phyloP scores from a whole-genome alignment of 2,113 vertebrate genomes.

The Rhynchomys soricoides region DNA sequence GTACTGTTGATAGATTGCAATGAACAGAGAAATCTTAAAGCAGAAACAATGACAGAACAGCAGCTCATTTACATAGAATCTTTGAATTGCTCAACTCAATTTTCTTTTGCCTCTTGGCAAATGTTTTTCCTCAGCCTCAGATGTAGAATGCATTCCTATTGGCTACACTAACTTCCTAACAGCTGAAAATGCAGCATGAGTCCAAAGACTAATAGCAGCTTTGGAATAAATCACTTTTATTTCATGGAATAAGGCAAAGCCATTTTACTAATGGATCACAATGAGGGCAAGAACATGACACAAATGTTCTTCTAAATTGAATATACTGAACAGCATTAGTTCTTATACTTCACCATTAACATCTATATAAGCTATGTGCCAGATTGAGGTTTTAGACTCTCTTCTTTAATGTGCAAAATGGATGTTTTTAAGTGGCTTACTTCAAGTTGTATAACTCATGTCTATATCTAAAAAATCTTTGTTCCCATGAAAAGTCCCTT shows the following conservation, averaged over 20 bases:
- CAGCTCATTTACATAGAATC: conserved; percentile 64
- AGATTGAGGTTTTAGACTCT: neutral
- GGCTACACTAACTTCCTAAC: conserved; percentile 58
- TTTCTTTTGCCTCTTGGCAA: conserved; percentile 77
- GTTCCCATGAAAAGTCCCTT: conserved; percentile 8
- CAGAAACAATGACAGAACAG: conserved; percentile 59
- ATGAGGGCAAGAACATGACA: conserved; percentile 62
- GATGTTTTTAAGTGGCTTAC: conserved; percentile 61
- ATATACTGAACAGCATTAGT: conserved; percentile 36
- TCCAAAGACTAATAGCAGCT: conserved; percentile 72
- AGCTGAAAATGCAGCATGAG: conserved; percentile 74
- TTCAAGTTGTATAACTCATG: conserved; percentile 49
- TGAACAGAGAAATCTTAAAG: conserved; percentile 23
- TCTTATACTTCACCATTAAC: conserved; percentile 57
- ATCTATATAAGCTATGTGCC: conserved; percentile 27
- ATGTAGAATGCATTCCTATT: conserved; percentile 59
- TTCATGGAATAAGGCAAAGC: conserved; percentile 55
- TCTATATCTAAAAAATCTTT: conserved; percentile 7
- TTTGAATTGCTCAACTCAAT: conserved; percentile 69
- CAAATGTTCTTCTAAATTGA: conserved; percentile 50
- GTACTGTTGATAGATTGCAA: neutral
- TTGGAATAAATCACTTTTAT: conserved; percentile 79
- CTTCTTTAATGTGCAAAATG: conserved; percentile 52
- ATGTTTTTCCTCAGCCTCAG: conserved; percentile 46
- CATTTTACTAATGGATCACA: conserved; percentile 76